Percentiles rank a stretch among this genome's conserved stretches.
Evolutionary conservation across 2,113 vertebrate genomes (phyloP).

Genomic region (Oenanthe melanoleuca): DNA sequence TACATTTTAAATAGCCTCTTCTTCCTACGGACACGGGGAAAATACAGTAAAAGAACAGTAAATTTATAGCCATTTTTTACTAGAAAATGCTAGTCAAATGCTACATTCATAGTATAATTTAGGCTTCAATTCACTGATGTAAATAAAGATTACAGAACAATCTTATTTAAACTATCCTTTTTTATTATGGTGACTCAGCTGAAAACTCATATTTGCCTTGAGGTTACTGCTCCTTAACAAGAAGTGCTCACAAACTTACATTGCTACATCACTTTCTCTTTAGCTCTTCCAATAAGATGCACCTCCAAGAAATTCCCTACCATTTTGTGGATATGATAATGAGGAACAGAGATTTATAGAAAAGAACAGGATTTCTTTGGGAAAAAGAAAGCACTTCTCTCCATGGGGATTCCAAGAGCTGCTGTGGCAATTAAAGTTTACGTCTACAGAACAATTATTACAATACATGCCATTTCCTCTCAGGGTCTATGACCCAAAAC

Average conservation of each 20-base stretch:
- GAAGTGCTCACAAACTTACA: background rate
- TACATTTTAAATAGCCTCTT: background rate
- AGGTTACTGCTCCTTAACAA: background rate
- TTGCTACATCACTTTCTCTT: background rate
- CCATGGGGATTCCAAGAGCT: background rate
- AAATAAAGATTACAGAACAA: background rate
- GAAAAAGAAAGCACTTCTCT: background rate
- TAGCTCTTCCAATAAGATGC: background rate
- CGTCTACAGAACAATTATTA: background rate
- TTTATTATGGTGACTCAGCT: background rate
- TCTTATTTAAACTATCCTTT: background rate
- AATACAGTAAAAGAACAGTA: background rate
- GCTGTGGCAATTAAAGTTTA: background rate
- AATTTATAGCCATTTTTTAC: background rate
- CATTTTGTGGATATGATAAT: background rate
- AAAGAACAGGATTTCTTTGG: background rate
- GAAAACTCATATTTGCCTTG: background rate
- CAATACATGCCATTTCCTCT: background rate
- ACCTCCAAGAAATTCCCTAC: background rate
- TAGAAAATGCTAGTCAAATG: background rate
- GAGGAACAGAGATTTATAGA: background rate
- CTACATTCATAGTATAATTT: background rate
- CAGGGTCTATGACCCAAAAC: background rate
- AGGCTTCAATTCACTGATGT: background rate
- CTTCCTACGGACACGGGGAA: background rate